Evolutionary conservation across 2,888 invertebrate genomes (phyloP), one percentile per base, ranked within the genome.

Genomic region (Tipula lateralis): DNA sequence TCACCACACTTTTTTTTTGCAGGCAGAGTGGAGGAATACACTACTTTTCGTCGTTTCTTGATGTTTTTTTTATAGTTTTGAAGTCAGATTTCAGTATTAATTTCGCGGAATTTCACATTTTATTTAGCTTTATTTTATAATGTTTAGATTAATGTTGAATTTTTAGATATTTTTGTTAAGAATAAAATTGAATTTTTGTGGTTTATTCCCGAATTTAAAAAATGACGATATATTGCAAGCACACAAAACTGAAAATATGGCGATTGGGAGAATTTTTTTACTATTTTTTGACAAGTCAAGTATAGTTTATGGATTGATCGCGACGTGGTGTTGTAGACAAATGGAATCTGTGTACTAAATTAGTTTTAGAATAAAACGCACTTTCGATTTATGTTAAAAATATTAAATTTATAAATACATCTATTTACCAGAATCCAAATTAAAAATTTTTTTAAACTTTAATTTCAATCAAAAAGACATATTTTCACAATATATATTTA

Each of bases 201-300:
- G 66, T 66, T 66, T 66, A 66, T 66, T 66, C 66, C 66, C 66
- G 24, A 66, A 66, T 66, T 66, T 66, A 12, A 66, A 66, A 66
- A 66, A 66, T 66, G 66, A 66, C 66, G 66, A 66, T 50, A 50
- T 50, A 50, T 66, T 66, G 66, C 66, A 66, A 66, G 66, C 66
- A 66, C 66, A 66, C 66, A 66, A 66, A 66, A 66, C 13, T 66
- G 66, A 66, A 66, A 66, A 66, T 66, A 66, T 66, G 66, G 66
- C 66, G 66, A 66, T 66, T 19, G 66, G 44, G 24, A 66, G 24
- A 66, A 24, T 66, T 66, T 66, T 66, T 66, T 66, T 66, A 66
- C 19, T 66, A 66, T 66, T 66, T 66, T 66, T 66, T 66, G 66
- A 66, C 66, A 66, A 66, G 24, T 66, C 66, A 4, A 66, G 6